Base-by-base conservation (phyloP, 2,113 vertebrate genomes). In the Ia io region DNA sequence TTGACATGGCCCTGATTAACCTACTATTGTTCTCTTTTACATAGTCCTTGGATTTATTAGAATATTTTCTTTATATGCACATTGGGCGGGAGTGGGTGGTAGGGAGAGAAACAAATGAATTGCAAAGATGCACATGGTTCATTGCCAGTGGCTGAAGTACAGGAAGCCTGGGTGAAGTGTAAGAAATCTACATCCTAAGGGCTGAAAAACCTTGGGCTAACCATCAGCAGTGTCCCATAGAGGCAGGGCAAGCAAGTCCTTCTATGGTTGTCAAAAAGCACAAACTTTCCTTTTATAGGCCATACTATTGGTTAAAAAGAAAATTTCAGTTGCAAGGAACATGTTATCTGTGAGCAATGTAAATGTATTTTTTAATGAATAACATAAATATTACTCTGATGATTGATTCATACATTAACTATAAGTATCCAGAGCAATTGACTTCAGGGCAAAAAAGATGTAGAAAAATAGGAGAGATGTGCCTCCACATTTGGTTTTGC, bases 371-470 rank as follows among this genome's bases (percentile, higher is more conserved):
- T 96, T 89, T 40, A 89, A 77, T 94, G 59, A 93, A 77, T 61
- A 53, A 69, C 84, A 93, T 84, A 85, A 97, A 85, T 73, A 83
- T 86, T 93, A 91, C 92, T 88, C 53, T 88, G 47, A 74, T 78
- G 93, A 89, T 42, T 79, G 88, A 95, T 92, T 96, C 11, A 59
- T 59, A 37, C 5, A 78, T 95, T 93, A 90, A 61, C 59, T 83
- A 40, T 37, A 28, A 88, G 14, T 61, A 80, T 32, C 25, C 44
- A 40, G 37, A 73, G 30, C 30, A 79, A 67, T 88, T 85, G 90
- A 93, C 82, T 82, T 76, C 61, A 82, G 84, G 22, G n/a, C n/a
- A 93, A 96, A 93, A 96, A 25, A n/a, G 14, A 71, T 5, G 14
- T 1, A 78, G 22, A 59, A 85, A 82, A 90, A 42, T 69, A 37